Percentiles rank a stretch among this genome's conserved stretches.
These are phyloP conservation scores for Anolis carolinensis DNA, from an alignment of 2,113 vertebrate species.

Conservation along the genomic window DNA sequence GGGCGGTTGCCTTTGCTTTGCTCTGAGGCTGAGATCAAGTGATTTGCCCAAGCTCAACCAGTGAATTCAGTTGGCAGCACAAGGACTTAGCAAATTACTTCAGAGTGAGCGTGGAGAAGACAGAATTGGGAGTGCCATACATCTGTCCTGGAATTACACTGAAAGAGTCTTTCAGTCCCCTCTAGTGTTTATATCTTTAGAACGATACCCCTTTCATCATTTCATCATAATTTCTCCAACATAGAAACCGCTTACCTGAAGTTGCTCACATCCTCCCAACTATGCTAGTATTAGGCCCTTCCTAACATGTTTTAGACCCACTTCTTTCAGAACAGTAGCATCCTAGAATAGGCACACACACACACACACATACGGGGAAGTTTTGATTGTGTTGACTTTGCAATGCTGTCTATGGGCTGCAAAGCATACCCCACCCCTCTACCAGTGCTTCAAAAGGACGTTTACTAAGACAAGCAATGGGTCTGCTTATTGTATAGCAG, in stretches of 20 bases:
- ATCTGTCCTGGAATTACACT: not conserved
- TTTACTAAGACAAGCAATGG: not conserved
- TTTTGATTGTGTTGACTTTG: not conserved
- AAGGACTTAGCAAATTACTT: not conserved
- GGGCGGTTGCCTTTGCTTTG: too few relatives aligned
- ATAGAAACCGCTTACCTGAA: not conserved
- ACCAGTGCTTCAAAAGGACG: not conserved
- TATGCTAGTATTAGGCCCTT: too few relatives aligned
- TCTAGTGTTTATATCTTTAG: not conserved
- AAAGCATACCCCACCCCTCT: not conserved
- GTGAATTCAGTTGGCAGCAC: not conserved
- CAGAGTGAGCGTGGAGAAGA: not conserved
- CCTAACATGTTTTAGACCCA: too few relatives aligned
- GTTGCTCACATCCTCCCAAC: not conserved
- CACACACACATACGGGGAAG: too few relatives aligned
- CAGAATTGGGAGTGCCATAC: not conserved
- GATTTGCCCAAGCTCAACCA: not conserved
- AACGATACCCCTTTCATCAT: not conserved
- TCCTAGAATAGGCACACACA: not conserved
- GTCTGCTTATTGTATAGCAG: not conserved
- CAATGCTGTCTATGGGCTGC: too few relatives aligned
- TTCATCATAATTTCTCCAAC: not conserved
- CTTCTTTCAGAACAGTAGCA: not conserved
- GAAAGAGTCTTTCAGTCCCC: not conserved
- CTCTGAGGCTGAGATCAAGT: not conserved